These are phyloP conservation scores for Papilio dardanus DNA, from an alignment of 1,140 invertebrate genomes.

Conservation along the genomic window DNA sequence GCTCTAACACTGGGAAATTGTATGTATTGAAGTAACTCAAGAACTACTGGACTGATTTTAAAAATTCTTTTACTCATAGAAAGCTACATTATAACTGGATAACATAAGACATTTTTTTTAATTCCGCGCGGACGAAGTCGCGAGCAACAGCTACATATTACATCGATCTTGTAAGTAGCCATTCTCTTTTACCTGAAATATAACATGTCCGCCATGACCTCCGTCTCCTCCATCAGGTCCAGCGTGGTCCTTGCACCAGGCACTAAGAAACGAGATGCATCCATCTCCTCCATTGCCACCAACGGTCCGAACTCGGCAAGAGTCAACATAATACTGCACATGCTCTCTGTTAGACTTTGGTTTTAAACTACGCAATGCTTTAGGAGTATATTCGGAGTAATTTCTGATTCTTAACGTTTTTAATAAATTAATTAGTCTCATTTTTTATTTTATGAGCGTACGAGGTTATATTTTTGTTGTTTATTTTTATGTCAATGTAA, in stretches of 20 bases:
- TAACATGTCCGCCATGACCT: slow-evolving; percentile 97
- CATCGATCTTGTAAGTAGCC: too few relatives aligned
- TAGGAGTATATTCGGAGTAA: slow-evolving; percentile 56
- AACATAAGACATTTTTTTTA: too few relatives aligned
- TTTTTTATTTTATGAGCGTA: slow-evolving; percentile 49
- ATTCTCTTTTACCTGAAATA: slow-evolving; percentile 84
- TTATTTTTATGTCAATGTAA: slow-evolving; percentile 30
- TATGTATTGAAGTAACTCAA: too few relatives aligned
- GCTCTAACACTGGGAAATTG: too few relatives aligned
- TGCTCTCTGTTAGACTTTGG: slow-evolving; percentile 63
- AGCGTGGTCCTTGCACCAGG: slow-evolving; percentile 90
- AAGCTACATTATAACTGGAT: too few relatives aligned
- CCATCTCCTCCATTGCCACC: slow-evolving; percentile 98
- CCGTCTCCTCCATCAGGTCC: slow-evolving; percentile 99
- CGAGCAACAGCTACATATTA: too few relatives aligned
- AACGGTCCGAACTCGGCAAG: slow-evolving; percentile 84
- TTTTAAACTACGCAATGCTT: slow-evolving; percentile 71
- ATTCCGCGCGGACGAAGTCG: too few relatives aligned
- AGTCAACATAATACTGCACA: slow-evolving; percentile 87
- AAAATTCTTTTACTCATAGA: too few relatives aligned
- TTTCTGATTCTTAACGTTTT: slow-evolving; percentile 48
- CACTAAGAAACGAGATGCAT: slow-evolving; percentile 90
- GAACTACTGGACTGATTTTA: too few relatives aligned
- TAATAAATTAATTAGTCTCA: slow-evolving; percentile 57
- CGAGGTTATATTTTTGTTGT: slow-evolving; percentile 47